Percentiles rank a stretch among this genome's conserved stretches.
Evolutionary conservation across 2,888 invertebrate species (phyloP).

Genomic region (Mellilla xanthometata): DNA sequence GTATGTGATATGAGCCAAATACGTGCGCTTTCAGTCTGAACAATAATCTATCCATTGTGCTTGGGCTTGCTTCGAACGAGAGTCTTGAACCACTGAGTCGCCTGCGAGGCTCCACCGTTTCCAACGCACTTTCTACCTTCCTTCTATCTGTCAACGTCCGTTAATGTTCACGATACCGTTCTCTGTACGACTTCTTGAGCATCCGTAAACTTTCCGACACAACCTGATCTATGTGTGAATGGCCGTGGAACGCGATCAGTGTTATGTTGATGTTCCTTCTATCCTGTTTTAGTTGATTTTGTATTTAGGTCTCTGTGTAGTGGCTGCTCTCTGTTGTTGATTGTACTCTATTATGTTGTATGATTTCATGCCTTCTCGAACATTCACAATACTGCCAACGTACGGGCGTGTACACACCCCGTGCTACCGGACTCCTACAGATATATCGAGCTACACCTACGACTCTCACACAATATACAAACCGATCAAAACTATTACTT

Average conservation of each 20-base stretch:
- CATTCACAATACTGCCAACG: slow-evolving; percentile 80
- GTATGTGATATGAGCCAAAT: slow-evolving; percentile 59
- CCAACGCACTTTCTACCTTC: slow-evolving; percentile 62
- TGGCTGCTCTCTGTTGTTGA: slow-evolving; percentile 83
- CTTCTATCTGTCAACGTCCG: slow-evolving; percentile 51
- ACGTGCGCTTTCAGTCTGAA: slow-evolving; percentile 63
- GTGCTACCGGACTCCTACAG: slow-evolving; percentile 77
- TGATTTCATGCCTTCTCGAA: slow-evolving; percentile 80
- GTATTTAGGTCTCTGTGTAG: slow-evolving; percentile 80
- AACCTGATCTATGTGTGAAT: slow-evolving; percentile 46
- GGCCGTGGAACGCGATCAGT: slow-evolving; percentile 51
- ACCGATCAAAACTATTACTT: slow-evolving; percentile 43
- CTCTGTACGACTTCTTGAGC: slow-evolving; percentile 46
- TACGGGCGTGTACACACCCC: slow-evolving; percentile 76
- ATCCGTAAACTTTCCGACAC: slow-evolving; percentile 49
- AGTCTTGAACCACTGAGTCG: slow-evolving; percentile 54
- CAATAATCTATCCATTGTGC: slow-evolving; percentile 67
- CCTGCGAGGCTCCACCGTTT: slow-evolving; percentile 56
- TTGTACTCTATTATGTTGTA: slow-evolving; percentile 80
- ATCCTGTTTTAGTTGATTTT: slow-evolving; percentile 73
- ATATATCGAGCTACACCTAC: slow-evolving; percentile 78
- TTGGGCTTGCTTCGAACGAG: slow-evolving; percentile 77
- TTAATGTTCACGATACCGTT: slow-evolving; percentile 50
- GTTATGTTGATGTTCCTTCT: slow-evolving; percentile 62
- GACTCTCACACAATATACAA: slow-evolving; percentile 79